phyloP scores from a whole-genome alignment of 2,113 vertebrate genomes.

The Gambusia holbrooki region DNA sequence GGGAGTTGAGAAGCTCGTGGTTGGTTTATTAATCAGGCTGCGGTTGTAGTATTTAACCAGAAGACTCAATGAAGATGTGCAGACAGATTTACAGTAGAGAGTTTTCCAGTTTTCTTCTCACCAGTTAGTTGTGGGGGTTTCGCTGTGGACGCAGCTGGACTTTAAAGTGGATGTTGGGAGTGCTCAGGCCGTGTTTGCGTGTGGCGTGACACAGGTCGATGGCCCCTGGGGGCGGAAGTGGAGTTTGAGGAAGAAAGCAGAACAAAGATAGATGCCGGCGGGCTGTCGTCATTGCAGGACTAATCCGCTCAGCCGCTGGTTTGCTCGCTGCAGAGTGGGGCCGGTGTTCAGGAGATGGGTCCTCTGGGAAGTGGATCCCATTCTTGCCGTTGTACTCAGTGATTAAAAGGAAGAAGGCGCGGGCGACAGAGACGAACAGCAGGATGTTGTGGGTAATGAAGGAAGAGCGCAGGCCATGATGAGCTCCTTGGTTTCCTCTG shows the following conservation, averaged over 20 bases:
- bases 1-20: background rate
- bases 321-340: constrained; percentile 2
- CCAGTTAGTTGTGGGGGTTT: constrained; percentile 12
- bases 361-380: constrained; percentile 32
- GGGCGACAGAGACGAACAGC: constrained; percentile 1
- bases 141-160: constrained; percentile 17
- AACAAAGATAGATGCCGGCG: constrained; percentile 69
- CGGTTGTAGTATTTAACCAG: too few relatives aligned
- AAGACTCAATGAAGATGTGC: too few relatives aligned
- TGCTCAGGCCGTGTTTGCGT: constrained; percentile 25
- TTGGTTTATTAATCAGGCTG: too few relatives aligned
- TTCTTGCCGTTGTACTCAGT: background rate
- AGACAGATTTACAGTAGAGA: too few relatives aligned
- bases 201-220: constrained; percentile 43
- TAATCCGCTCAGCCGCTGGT: constrained; percentile 64
- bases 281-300: constrained; percentile 69
- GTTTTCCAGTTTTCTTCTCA: too few relatives aligned
- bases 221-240: constrained; percentile 44
- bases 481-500: background rate
- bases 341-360: constrained; percentile 11
- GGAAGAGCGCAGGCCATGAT: background rate
- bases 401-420: constrained; percentile 7
- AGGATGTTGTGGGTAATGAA: constrained; percentile 1
- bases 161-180: constrained; percentile 16
- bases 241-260: constrained; percentile 38